Percentiles rank a stretch among this genome's conserved stretches.
Conservation (phyloP, 2,113 vertebrate species). For the Pipa parva region DNA sequence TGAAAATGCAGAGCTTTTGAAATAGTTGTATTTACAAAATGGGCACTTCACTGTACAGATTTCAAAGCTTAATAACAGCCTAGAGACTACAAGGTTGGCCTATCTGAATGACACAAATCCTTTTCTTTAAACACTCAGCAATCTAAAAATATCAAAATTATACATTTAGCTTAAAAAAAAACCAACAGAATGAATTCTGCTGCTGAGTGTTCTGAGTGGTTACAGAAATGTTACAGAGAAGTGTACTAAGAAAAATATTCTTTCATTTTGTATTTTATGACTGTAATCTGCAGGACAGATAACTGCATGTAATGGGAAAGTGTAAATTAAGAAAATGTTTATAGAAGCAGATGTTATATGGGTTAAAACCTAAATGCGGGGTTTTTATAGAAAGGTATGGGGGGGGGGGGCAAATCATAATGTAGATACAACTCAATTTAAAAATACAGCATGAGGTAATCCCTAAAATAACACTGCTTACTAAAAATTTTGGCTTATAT, state of each 20-base stretch:
- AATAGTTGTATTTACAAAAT: slow-evolving; percentile 36
- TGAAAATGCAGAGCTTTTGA: slow-evolving; percentile 39
- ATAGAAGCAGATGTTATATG: too few relatives aligned
- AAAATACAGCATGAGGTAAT: too few relatives aligned
- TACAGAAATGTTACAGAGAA: not conserved
- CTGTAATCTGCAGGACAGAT: too few relatives aligned
- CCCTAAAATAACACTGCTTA: too few relatives aligned
- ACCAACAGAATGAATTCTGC: slow-evolving; percentile 38
- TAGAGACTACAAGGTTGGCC: not conserved
- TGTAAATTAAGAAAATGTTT: too few relatives aligned
- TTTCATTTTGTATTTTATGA: not conserved
- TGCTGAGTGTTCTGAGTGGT: slow-evolving; percentile 9
- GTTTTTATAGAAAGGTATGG: too few relatives aligned
- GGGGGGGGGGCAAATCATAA: too few relatives aligned
- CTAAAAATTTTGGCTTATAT: too few relatives aligned
- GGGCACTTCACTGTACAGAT: not conserved
- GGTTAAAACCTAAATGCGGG: too few relatives aligned
- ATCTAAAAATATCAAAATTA: slow-evolving; percentile 53
- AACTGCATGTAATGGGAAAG: too few relatives aligned
- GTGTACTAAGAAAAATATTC: not conserved
- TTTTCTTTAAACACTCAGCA: slow-evolving; percentile 46
- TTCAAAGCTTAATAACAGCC: slow-evolving; percentile 27
- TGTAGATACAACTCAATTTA: too few relatives aligned
- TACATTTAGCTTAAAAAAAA: slow-evolving; percentile 18
- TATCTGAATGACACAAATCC: slow-evolving; percentile 20